Evolutionary conservation across 2,113 vertebrate species (phyloP).

Genomic region (Passer montanus): DNA sequence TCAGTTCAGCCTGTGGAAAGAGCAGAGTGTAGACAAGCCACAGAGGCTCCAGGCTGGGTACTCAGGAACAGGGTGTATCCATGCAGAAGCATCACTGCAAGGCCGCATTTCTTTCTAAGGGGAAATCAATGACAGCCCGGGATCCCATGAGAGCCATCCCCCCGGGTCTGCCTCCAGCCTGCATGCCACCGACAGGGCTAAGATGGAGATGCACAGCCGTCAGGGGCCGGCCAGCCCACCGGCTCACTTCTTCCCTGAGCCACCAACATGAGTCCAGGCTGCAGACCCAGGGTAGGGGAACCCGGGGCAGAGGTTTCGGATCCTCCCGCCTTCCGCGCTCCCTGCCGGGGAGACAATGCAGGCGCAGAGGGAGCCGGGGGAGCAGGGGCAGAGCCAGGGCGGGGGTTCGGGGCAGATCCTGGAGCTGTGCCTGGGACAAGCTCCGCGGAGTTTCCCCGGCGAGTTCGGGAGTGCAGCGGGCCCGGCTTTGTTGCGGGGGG

Average conservation of each 20-base stretch:
- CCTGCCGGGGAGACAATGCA: conserved; percentile 20
- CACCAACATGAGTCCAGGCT: accelerated
- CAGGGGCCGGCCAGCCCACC: background rate
- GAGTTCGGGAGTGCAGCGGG: background rate
- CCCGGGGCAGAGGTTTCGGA: background rate
- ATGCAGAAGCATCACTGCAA: background rate
- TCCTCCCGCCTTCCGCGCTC: background rate
- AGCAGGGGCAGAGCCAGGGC: background rate
- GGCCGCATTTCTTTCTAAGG: background rate
- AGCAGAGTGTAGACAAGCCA: background rate
- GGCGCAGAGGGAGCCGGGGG: background rate
- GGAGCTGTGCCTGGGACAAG: background rate
- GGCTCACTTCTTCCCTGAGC: background rate
- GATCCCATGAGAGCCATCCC: background rate
- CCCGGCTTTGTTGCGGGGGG: conserved; percentile 15
- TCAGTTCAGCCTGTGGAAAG: background rate
- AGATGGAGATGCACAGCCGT: background rate
- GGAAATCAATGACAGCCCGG: background rate
- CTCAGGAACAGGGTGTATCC: background rate
- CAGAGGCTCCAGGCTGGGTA: background rate
- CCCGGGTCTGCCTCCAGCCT: background rate
- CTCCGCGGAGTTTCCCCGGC: background rate
- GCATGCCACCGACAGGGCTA: background rate
- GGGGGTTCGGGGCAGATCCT: background rate
- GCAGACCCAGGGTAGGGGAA: background rate